Conservation (phyloP, 2,888 invertebrate genomes). For the Orthosia gothica region DNA sequence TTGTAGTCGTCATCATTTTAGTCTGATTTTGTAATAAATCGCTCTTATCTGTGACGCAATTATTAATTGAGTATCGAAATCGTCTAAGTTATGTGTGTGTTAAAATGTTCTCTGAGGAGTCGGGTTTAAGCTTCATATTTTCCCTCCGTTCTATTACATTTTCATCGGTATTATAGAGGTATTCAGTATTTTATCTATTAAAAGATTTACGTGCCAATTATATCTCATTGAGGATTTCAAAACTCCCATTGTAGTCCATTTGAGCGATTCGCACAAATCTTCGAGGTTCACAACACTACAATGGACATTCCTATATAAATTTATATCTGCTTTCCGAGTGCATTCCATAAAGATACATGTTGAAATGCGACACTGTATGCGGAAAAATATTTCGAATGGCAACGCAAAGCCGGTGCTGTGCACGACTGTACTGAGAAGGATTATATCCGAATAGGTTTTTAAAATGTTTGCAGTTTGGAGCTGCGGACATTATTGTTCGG, state of each 20-base stretch:
- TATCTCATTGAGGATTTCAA: slow-evolving; percentile 45
- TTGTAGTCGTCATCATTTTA: neutral
- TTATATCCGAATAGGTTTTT: slow-evolving; percentile 60
- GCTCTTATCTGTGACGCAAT: neutral
- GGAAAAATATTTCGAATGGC: slow-evolving; percentile 67
- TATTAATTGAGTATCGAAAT: neutral
- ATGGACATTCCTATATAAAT: slow-evolving; percentile 73
- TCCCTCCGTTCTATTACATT: slow-evolving; percentile 24
- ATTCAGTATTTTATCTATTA: slow-evolving; percentile 56
- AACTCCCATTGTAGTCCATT: slow-evolving; percentile 59
- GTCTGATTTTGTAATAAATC: neutral
- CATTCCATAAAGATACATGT: slow-evolving; percentile 66
- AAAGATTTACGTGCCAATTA: slow-evolving; percentile 65
- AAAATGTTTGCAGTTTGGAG: slow-evolving; percentile 53
- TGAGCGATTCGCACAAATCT: slow-evolving; percentile 67
- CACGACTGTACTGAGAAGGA: slow-evolving; percentile 55
- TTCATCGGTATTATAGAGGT: slow-evolving; percentile 25
- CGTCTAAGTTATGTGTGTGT: neutral
- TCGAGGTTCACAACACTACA: slow-evolving; percentile 71
- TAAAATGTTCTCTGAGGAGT: neutral
- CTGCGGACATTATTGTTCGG: slow-evolving; percentile 18
- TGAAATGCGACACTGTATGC: slow-evolving; percentile 46
- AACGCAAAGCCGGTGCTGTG: slow-evolving; percentile 50
- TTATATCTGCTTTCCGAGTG: slow-evolving; percentile 68
- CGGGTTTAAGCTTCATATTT: slow-evolving; percentile 16